Evolutionary conservation across 2,113 vertebrate species (phyloP).

Genomic region (Sula dactylatra): DNA sequence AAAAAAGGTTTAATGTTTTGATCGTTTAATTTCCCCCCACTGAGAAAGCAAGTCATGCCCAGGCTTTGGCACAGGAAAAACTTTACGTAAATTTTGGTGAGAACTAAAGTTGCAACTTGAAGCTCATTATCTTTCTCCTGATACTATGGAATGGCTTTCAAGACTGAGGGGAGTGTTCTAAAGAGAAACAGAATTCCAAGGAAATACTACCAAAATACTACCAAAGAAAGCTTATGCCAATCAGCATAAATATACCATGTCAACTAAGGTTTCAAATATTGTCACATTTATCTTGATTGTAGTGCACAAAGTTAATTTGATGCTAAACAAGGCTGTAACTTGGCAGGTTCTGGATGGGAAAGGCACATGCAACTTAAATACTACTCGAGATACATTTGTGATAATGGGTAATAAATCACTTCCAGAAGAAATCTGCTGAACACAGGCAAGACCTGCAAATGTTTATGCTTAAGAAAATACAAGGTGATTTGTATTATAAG

Average conservation of each 20-base stretch:
- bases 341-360: not conserved
- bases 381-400: not conserved
- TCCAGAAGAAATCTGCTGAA: not conserved
- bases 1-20: not conserved
- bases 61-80: not conserved
- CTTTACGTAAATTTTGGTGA: not conserved
- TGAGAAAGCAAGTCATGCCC: not conserved
- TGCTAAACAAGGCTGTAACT: not conserved
- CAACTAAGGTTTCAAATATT: not conserved
- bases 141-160: not conserved
- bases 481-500: not conserved
- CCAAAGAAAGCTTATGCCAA: not conserved
- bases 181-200: not conserved
- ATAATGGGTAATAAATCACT: not conserved
- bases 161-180: not conserved
- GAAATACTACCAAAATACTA: not conserved
- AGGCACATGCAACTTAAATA: not conserved
- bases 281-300: not conserved
- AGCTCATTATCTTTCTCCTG: not conserved
- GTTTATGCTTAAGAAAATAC: not conserved
- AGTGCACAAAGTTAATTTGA: not conserved
- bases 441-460: not conserved
- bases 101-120: not conserved
- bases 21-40: not conserved
- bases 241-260: not conserved